These are phyloP conservation scores for Rhagophthalmus giganteus DNA, from an alignment of 2,888 invertebrate genomes.

Conservation along the genomic window DNA sequence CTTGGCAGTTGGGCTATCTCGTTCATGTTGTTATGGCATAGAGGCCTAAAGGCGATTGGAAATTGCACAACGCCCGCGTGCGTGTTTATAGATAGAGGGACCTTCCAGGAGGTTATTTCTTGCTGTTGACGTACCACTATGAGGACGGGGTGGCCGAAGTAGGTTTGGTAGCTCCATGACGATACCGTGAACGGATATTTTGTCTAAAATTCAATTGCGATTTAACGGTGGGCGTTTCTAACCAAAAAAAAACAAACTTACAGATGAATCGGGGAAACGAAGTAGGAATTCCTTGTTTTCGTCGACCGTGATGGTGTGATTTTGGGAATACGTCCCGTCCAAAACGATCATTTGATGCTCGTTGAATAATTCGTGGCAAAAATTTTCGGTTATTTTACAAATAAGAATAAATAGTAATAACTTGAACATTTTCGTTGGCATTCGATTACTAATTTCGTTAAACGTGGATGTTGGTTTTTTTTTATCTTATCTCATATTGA, in stretches of 20 bases:
- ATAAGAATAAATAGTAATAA: no score
- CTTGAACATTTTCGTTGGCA: no score
- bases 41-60: slow-evolving; percentile 60
- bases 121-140: slow-evolving; percentile 73
- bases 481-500: slow-evolving; percentile 1
- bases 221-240: no score
- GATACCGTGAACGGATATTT: slow-evolving; percentile 10
- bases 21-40: slow-evolving; percentile 64
- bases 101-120: slow-evolving; percentile 48
- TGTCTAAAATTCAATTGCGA: slow-evolving; percentile 8
- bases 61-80: slow-evolving; percentile 51
- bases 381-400: no score
- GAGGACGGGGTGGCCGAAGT: slow-evolving; percentile 11
- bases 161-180: slow-evolving; percentile 5
- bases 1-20: slow-evolving; percentile 27
- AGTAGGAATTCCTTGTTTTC: background rate
- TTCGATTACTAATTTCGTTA: no score
- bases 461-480: background rate
- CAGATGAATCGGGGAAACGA: slow-evolving; percentile 1
- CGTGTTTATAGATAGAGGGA: slow-evolving; percentile 35
- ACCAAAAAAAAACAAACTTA: background rate
- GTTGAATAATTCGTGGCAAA: no score
- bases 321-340: background rate
- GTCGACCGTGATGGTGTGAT: background rate
- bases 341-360: background rate